A percentile compares a stretch with the other conserved stretches of the same genome.
Evolutionary conservation across 1,140 invertebrate species (phyloP).

Genomic region (Neocloeon triangulifer): DNA sequence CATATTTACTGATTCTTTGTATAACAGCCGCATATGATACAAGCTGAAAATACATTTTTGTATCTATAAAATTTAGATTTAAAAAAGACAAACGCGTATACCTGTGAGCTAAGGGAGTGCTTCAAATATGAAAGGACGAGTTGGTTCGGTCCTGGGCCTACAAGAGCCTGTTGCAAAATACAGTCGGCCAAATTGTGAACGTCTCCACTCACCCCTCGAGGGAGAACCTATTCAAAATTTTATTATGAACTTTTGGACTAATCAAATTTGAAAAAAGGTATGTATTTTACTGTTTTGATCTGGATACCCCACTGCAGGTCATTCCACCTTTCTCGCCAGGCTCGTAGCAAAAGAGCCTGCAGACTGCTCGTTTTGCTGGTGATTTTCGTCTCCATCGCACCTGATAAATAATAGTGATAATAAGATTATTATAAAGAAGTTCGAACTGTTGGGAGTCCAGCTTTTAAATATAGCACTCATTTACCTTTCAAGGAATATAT

Average conservation of each 20-base stretch:
- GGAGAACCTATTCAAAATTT: slow-evolving; percentile 30
- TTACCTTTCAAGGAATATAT: too few species aligned
- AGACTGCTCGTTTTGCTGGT: slow-evolving; percentile 64
- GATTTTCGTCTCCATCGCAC: slow-evolving; percentile 13
- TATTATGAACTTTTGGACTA: slow-evolving; percentile 3
- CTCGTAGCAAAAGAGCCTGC: slow-evolving; percentile 63
- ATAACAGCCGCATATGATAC: slow-evolving; percentile 77
- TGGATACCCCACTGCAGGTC: slow-evolving; percentile 90
- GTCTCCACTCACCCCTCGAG: slow-evolving; percentile 69
- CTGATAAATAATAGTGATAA: too few species aligned
- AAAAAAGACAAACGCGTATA: slow-evolving; percentile 11
- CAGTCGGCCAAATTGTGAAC: slow-evolving; percentile 80
- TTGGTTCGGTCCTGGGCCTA: slow-evolving; percentile 75
- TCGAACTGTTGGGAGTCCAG: too few species aligned
- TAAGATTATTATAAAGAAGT: too few species aligned
- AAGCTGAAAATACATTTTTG: slow-evolving; percentile 30
- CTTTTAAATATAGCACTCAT: too few species aligned
- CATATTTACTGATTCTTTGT: slow-evolving; percentile 70
- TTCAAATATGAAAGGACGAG: slow-evolving; percentile 77
- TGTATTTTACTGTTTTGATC: slow-evolving; percentile 50
- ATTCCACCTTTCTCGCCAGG: slow-evolving; percentile 85
- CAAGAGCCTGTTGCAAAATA: slow-evolving; percentile 76
- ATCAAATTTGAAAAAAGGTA: slow-evolving; percentile 1
- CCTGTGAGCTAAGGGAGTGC: slow-evolving; percentile 69
- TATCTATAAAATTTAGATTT: too few species aligned